phyloP scores from a whole-genome alignment of 2,797 vertebrate species.

The Sebastes matsubarae region DNA sequence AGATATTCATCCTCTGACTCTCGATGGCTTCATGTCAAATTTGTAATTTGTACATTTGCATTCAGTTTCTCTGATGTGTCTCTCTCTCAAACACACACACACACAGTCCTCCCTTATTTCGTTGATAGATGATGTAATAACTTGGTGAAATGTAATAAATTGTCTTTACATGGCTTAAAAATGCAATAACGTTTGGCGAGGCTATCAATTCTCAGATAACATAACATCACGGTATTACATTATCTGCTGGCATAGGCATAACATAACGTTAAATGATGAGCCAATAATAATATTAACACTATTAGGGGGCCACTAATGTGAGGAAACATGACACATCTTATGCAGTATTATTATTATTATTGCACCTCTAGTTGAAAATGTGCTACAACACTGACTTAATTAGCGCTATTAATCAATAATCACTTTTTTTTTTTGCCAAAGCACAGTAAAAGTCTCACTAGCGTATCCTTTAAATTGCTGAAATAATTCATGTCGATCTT shows the following conservation, averaged over 20 bases:
- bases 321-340: conserved; percentile 14
- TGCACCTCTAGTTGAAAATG: background rate
- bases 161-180: conserved; percentile 47
- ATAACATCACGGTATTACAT: conserved; percentile 49
- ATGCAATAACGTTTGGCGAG: conserved; percentile 56
- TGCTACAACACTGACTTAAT: background rate
- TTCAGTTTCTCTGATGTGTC: conserved; percentile 15
- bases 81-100: background rate
- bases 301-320: conserved; percentile 10
- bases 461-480: background rate
- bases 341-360: background rate
- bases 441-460: background rate
- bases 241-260: conserved; percentile 26
- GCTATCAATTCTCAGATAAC: conserved; percentile 52
- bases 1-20: background rate
- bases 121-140: conserved; percentile 64
- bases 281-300: conserved; percentile 33
- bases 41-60: conserved; percentile 8
- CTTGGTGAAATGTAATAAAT: conserved; percentile 51
- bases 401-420: conserved; percentile 27
- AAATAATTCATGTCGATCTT: conserved; percentile 21
- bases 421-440: background rate
- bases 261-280: conserved; percentile 47
- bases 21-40: background rate
- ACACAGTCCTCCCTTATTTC: conserved; percentile 8